Conservation (phyloP, 2,113 vertebrate species). For the Pteronura brasiliensis region DNA sequence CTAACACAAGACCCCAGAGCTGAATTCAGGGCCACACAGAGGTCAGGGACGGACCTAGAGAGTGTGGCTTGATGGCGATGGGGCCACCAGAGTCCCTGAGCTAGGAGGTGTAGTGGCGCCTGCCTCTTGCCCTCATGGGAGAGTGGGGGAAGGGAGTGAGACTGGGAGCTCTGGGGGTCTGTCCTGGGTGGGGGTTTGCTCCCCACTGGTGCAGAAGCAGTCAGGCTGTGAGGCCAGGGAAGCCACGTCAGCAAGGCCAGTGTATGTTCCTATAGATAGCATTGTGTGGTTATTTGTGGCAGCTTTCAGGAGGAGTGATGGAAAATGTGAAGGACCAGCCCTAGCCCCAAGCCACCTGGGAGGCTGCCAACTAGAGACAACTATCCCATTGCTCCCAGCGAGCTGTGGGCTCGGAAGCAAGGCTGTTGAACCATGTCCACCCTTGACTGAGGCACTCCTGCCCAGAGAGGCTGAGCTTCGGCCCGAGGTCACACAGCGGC, state of each 20-base stretch:
- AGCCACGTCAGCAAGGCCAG: rapidly evolving
- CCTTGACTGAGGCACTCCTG: neutral
- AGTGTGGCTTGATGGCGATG: rapidly evolving
- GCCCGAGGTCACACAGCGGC: neutral
- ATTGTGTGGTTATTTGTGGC: neutral
- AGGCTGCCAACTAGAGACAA: neutral
- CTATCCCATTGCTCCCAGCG: neutral
- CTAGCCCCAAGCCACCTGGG: neutral
- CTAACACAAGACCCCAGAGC: neutral
- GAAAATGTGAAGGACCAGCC: neutral
- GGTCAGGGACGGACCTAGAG: neutral
- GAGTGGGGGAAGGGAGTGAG: neutral
- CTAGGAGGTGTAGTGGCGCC: neutral
- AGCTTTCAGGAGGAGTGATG: neutral
- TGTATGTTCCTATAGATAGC: neutral
- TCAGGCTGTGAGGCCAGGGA: neutral
- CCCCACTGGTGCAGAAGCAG: neutral
- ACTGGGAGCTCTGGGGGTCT: rapidly evolving
- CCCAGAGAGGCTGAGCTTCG: neutral
- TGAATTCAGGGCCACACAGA: neutral
- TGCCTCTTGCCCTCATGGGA: neutral
- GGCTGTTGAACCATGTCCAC: neutral
- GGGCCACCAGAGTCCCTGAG: neutral
- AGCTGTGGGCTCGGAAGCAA: neutral
- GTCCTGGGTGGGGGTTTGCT: rapidly evolving